Conservation (phyloP, 2,797 vertebrate genomes). For the Rhinoraja longicauda region DNA sequence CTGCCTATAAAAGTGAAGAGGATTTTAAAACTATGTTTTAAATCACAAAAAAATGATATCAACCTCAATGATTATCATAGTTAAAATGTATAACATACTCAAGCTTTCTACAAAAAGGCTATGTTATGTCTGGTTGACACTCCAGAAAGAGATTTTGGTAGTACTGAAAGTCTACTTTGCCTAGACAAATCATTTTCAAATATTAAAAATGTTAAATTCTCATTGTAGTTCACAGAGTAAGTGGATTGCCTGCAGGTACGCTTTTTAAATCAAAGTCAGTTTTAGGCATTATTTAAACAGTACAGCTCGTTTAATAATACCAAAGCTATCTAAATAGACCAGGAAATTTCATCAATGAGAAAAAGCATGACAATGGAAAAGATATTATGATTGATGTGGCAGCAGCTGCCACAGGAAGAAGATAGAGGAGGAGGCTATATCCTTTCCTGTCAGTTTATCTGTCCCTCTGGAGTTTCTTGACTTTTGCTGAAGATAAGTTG, state of each 20-base stretch:
- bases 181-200: constrained; percentile 27
- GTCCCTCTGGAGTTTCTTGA: constrained; percentile 37
- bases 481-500: constrained; percentile 31
- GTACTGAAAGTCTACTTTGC: background rate
- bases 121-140: constrained; percentile 2
- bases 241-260: constrained; percentile 26
- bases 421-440: constrained; percentile 32
- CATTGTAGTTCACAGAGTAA: constrained; percentile 26
- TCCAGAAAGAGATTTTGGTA: background rate
- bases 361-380: constrained; percentile 19
- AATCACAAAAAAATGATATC: background rate
- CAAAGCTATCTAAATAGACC: background rate
- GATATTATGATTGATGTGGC: constrained; percentile 35
- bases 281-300: constrained; percentile 21
- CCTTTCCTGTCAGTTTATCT: constrained; percentile 35
- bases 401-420: constrained; percentile 22
- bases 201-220: constrained; percentile 33
- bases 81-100: background rate
- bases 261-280: constrained; percentile 34
- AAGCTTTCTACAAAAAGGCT: background rate
- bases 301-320: constrained; percentile 24
- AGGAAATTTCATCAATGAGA: constrained; percentile 25
- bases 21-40: background rate
- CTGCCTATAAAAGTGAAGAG: background rate
- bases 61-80: background rate